These are phyloP conservation scores for Brachyrhaphis roseni DNA, from an alignment of 2,797 vertebrate genomes.

Conservation along the genomic window DNA sequence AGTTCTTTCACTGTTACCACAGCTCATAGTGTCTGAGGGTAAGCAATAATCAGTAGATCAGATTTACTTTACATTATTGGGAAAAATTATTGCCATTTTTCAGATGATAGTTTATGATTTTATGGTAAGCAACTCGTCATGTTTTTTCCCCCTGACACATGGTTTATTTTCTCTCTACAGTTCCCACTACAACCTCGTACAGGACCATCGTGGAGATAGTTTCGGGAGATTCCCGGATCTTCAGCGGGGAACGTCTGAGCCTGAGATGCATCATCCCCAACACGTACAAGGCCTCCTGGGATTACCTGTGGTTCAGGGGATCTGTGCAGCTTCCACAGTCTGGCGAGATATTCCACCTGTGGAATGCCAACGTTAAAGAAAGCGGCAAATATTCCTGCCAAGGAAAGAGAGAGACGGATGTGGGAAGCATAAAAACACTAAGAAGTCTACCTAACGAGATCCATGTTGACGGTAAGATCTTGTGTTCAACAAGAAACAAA, in stretches of 20 bases:
- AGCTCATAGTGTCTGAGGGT: slow-evolving; percentile 46
- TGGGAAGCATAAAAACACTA: slow-evolving; percentile 24
- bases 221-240: slow-evolving; percentile 40
- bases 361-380: slow-evolving; percentile 3
- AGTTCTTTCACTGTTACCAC: slow-evolving; percentile 63
- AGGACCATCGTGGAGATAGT: slow-evolving; percentile 39
- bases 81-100: neutral
- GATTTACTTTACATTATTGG: no score
- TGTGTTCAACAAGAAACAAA: neutral
- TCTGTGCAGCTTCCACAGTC: neutral
- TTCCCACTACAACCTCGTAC: accelerated
- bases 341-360: slow-evolving; percentile 16
- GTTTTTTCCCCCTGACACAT: accelerated
- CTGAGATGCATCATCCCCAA: slow-evolving; percentile 66
- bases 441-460: slow-evolving; percentile 65
- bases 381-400: slow-evolving; percentile 70
- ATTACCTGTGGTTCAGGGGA: slow-evolving; percentile 67
- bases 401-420: slow-evolving; percentile 32
- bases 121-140: neutral
- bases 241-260: slow-evolving; percentile 57
- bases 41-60: no score
- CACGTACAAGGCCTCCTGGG: slow-evolving; percentile 42
- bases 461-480: slow-evolving; percentile 69
- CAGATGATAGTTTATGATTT: neutral
- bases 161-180: slow-evolving; percentile 25